Evolutionary conservation across 2,888 invertebrate genomes (phyloP).

Genomic region (Macrosiphum euphorbiae): DNA sequence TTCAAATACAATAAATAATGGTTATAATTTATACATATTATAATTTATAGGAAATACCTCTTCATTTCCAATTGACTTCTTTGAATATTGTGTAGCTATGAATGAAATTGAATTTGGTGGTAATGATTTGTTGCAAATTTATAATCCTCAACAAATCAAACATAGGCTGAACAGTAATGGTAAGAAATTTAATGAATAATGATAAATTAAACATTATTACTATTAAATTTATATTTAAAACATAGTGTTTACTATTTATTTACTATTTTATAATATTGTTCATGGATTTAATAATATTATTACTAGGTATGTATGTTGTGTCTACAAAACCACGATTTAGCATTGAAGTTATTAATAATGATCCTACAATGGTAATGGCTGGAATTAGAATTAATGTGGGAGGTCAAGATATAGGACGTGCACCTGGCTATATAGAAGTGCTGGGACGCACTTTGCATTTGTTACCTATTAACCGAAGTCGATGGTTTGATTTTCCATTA

Average conservation of each 20-base stretch:
- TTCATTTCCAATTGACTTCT: constrained; percentile 94
- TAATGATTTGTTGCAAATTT: constrained; percentile 93
- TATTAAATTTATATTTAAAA: neutral
- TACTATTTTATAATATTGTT: constrained; percentile 46
- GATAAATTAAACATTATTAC: neutral
- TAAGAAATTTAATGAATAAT: constrained; percentile 14
- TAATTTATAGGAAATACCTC: constrained; percentile 74
- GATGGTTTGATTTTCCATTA: constrained; percentile 97
- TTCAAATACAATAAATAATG: neutral
- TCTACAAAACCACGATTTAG: constrained; percentile 91
- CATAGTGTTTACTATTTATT: too few relatives aligned
- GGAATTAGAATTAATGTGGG: constrained; percentile 90
- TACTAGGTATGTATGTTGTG: constrained; percentile 88
- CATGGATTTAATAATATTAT: constrained; percentile 32
- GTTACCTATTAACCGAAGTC: constrained; percentile 79
- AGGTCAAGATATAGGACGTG: constrained; percentile 82
- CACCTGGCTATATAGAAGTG: constrained; percentile 83
- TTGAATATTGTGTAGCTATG: constrained; percentile 93
- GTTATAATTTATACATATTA: neutral
- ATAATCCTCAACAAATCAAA: constrained; percentile 93
- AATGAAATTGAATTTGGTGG: constrained; percentile 96
- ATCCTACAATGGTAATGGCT: constrained; percentile 89
- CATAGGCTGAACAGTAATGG: constrained; percentile 80
- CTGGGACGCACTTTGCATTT: constrained; percentile 81
- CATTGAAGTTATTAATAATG: constrained; percentile 88